Percentiles rank a stretch among this genome's conserved stretches.
Conservation (phyloP, 1,140 invertebrate species). For the Lutraria rhynchaena region DNA sequence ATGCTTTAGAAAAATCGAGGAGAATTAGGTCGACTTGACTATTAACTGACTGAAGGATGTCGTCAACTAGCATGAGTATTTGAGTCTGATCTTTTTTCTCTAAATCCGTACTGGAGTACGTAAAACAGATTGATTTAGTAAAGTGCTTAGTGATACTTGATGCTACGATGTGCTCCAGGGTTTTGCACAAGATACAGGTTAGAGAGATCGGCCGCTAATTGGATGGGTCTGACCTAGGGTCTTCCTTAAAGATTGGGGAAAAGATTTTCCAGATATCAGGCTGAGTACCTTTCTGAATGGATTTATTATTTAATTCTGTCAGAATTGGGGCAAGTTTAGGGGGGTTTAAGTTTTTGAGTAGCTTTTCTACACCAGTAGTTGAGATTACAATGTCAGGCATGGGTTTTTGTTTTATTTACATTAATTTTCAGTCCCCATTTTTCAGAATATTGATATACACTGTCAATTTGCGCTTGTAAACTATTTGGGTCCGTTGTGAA, state of each 20-base stretch:
- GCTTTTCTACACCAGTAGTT: slow-evolving; percentile 29
- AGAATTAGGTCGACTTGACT: slow-evolving; percentile 36
- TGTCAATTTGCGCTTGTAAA: too few relatives aligned
- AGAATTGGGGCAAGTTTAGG: slow-evolving; percentile 26
- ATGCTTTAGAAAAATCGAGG: slow-evolving; percentile 56
- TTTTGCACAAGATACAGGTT: background rate
- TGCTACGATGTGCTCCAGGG: background rate
- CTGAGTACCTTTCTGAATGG: background rate
- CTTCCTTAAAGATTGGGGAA: background rate
- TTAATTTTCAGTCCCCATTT: too few relatives aligned
- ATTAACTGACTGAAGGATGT: background rate
- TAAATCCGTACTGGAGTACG: background rate
- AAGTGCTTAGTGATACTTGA: background rate
- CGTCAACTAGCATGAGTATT: background rate
- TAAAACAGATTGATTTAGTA: background rate
- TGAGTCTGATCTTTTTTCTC: background rate
- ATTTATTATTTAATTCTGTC: background rate
- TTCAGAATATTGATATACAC: too few relatives aligned
- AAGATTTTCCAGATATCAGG: background rate
- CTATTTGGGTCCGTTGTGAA: too few relatives aligned
- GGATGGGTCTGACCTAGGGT: background rate
- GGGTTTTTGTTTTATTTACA: too few relatives aligned
- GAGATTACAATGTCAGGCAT: slow-evolving; percentile 25
- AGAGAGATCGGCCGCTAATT: too few relatives aligned
- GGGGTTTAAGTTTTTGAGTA: slow-evolving; percentile 20